A percentile compares a stretch with the other conserved stretches of the same genome.
Conservation (phyloP, 2,888 invertebrate species). For the Anagyrus pseudococci region DNA sequence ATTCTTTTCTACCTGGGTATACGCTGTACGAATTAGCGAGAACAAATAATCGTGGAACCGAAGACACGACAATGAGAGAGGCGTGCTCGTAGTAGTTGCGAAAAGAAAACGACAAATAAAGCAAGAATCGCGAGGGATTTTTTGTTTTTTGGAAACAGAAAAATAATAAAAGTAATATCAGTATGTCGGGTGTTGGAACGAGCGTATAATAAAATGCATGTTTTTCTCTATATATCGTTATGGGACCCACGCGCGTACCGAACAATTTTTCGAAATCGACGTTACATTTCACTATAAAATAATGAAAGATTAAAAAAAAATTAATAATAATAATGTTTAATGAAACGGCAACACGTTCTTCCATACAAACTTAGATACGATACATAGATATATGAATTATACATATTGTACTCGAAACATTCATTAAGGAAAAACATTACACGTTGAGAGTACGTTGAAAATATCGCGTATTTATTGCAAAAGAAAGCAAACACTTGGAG, state of each 20-base stretch:
- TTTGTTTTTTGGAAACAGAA: slow-evolving; percentile 1
- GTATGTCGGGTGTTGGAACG: slow-evolving; percentile 19
- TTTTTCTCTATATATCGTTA: slow-evolving; percentile 37
- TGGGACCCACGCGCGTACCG: slow-evolving; percentile 57
- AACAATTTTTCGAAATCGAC: slow-evolving; percentile 38
- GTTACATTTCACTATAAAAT: slow-evolving; percentile 29
- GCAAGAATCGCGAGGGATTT: slow-evolving; percentile 1
- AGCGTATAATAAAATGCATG: slow-evolving; percentile 11
- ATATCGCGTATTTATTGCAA: slow-evolving; percentile 3
- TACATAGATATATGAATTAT: slow-evolving; percentile 24
- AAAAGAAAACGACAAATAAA: neutral
- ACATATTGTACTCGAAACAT: slow-evolving; percentile 14
- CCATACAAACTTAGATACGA: slow-evolving; percentile 44
- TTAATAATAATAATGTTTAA: too few relatives aligned
- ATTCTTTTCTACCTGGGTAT: slow-evolving; percentile 21
- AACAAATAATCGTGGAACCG: neutral
- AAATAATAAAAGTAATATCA: neutral
- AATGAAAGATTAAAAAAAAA: slow-evolving; percentile 24
- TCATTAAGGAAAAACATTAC: neutral
- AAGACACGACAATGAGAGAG: neutral
- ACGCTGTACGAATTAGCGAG: slow-evolving; percentile 3
- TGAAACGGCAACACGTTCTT: slow-evolving; percentile 55
- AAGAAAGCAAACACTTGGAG: slow-evolving; percentile 7
- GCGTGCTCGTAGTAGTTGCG: neutral
- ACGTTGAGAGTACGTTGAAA: slow-evolving; percentile 22